Conservation (phyloP, 2,888 invertebrate species). For the Erannis defoliaria region DNA sequence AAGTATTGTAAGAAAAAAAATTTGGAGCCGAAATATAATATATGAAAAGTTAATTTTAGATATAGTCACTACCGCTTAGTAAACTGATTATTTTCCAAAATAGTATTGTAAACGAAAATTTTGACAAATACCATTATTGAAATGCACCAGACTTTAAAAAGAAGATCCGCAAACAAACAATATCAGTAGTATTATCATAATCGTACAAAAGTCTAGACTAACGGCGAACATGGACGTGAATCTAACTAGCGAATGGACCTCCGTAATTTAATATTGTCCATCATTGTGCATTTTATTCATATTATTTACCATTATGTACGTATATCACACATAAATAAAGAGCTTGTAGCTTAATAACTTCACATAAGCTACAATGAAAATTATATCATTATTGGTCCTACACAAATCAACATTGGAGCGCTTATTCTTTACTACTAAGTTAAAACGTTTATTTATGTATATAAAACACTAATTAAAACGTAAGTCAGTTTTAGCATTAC, state of each 20-base stretch:
- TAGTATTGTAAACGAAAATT: neutral
- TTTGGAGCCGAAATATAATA: neutral
- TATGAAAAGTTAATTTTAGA: neutral
- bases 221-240: slow-evolving; percentile 75
- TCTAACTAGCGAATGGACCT: slow-evolving; percentile 80
- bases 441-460: slow-evolving; percentile 65
- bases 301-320: slow-evolving; percentile 67
- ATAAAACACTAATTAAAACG: slow-evolving; percentile 68
- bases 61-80: neutral
- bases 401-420: slow-evolving; percentile 53
- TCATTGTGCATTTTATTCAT: slow-evolving; percentile 73
- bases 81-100: neutral
- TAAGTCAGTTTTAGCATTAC: slow-evolving; percentile 48
- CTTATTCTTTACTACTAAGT: slow-evolving; percentile 36
- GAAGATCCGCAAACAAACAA: slow-evolving; percentile 54
- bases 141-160: neutral
- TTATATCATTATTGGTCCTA: slow-evolving; percentile 70
- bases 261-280: slow-evolving; percentile 83
- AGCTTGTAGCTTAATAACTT: slow-evolving; percentile 59
- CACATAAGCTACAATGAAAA: slow-evolving; percentile 55
- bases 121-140: neutral
- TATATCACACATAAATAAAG: slow-evolving; percentile 69
- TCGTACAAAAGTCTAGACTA: slow-evolving; percentile 76
- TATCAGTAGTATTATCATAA: slow-evolving; percentile 57
- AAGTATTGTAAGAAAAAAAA: neutral